Conservation (phyloP, 2,888 invertebrate species). For the Lordiphosa fenestrarum region DNA sequence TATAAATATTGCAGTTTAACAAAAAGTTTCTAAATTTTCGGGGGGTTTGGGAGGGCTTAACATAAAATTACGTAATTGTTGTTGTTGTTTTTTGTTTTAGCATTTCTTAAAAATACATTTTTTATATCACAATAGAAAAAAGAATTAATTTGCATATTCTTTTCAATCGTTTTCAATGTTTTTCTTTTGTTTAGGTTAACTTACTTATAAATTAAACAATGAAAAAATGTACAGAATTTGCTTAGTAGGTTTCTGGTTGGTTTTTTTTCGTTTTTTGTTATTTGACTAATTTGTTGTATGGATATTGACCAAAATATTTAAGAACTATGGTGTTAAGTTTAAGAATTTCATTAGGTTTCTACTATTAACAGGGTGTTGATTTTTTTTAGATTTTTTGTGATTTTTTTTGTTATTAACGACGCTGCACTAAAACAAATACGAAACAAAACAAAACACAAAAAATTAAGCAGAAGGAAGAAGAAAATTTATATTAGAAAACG, state of each 20-base stretch:
- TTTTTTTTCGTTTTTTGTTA: conserved; percentile 42
- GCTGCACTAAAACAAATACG: conserved; percentile 71
- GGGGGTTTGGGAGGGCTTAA: conserved; percentile 18
- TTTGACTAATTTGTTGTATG: conserved; percentile 64
- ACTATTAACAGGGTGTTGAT: conserved; percentile 58
- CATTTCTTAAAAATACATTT: conserved; percentile 45
- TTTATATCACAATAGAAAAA: conserved; percentile 79
- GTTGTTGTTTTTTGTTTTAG: conserved; percentile 32
- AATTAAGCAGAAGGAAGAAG: conserved; percentile 2
- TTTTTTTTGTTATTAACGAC: conserved; percentile 62
- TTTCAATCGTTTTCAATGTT: conserved; percentile 64
- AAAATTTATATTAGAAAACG: conserved; percentile 6
- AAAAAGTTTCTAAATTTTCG: conserved; percentile 39
- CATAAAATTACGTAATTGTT: conserved; percentile 56
- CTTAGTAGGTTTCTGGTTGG: conserved; percentile 8
- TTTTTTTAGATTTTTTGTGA: conserved; percentile 30
- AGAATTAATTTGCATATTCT: conserved; percentile 72
- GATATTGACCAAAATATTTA: conserved; percentile 57
- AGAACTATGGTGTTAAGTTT: conserved; percentile 42
- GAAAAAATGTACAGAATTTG: conserved; percentile 67
- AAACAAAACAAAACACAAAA: conserved; percentile 38
- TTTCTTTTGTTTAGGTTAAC: conserved; percentile 34
- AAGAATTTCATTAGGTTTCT: conserved; percentile 55
- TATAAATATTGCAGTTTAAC: conserved; percentile 36
- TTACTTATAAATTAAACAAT: conserved; percentile 75